Base-by-base conservation (phyloP, 2,888 invertebrate genomes). In the Chloroclystis v-ata region DNA sequence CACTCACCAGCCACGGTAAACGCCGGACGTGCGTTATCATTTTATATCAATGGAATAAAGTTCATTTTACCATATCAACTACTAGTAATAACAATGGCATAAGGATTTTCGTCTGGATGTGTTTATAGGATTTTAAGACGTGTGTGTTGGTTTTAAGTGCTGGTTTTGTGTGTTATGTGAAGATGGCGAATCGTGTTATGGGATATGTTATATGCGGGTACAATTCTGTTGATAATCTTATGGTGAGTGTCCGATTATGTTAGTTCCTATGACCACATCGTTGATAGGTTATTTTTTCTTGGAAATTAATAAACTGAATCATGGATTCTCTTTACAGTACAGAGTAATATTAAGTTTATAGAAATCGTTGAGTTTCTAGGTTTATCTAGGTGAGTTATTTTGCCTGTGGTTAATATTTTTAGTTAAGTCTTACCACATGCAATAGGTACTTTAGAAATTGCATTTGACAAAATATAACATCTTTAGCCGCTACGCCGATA, bases 161-260 rank as follows among this genome's bases (percentile, higher is more conserved):
- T 37, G 37, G 11, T 28, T 44, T 42, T 5, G 20, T 20, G 20
- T 20, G 20, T 4, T 20, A 5, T 20, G 64, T 65, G 63, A 54
- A 29, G 29, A 89, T 89, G 89, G 83, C 89, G 49, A 88, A 83
- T 61, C 73, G 78, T 56, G 81, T 89, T 66, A 82, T 90, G 81
- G 90, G 89, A 59, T 89, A 91, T 61, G 89, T 89, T 49, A 88
- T 89, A 63, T 91, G 90, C 76, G 90, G 91, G 55, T 89, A 90
- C 63, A 88, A 87, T 62, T 90, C 90, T 44, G 89, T 90, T 59
- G 90, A 90, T 66, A 89, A 89, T 76, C 65, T 88, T 30, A 65
- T 88, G 90, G 90, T 90, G 71, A 89, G 84, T 75, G 35, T 32
- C 24, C n/a, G n/a, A n/a, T n/a, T n/a, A n/a, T n/a, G n/a, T n/a